Percentiles rank a stretch among this genome's conserved stretches.
Evolutionary conservation across 2,113 vertebrate genomes (phyloP).

Genomic region (Neofelis nebulosa): DNA sequence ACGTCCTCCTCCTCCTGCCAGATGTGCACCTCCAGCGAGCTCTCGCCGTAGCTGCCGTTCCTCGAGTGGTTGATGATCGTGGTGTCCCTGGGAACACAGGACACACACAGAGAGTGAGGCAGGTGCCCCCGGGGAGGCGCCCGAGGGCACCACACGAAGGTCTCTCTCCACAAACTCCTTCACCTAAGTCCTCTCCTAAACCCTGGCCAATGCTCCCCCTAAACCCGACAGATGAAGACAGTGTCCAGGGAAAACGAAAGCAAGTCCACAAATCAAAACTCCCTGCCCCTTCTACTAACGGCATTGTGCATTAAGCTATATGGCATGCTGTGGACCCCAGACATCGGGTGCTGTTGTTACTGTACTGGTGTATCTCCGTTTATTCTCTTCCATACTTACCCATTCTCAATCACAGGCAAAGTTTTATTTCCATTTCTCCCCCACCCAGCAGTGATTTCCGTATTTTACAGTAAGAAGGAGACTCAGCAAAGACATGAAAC

Average conservation of each 20-base stretch:
- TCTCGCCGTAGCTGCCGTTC: slow-evolving; percentile 89
- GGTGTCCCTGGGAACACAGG: slow-evolving; percentile 83
- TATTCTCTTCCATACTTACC: neutral
- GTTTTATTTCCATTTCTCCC: neutral
- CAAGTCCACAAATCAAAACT: neutral
- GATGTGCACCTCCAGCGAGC: slow-evolving; percentile 84
- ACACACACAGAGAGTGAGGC: neutral
- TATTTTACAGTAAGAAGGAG: neutral
- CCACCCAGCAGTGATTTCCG: neutral
- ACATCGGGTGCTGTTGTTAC: fast-evolving
- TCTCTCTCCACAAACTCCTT: neutral
- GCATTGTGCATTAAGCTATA: neutral
- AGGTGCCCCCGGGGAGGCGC: fast-evolving
- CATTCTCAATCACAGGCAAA: neutral
- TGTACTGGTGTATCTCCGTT: neutral
- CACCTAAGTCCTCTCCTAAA: neutral
- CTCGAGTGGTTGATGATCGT: slow-evolving; percentile 87
- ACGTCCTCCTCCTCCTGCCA: slow-evolving; percentile 92
- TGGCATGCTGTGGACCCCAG: too few relatives aligned
- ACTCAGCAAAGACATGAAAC: neutral
- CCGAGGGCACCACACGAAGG: neutral
- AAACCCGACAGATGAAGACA: neutral
- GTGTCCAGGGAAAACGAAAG: neutral
- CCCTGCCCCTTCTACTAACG: neutral
- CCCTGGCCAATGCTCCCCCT: neutral